Evolutionary conservation across 2,113 vertebrate species (phyloP), one percentile per base, ranked within the genome.

Genomic region (Orycteropus afer): DNA sequence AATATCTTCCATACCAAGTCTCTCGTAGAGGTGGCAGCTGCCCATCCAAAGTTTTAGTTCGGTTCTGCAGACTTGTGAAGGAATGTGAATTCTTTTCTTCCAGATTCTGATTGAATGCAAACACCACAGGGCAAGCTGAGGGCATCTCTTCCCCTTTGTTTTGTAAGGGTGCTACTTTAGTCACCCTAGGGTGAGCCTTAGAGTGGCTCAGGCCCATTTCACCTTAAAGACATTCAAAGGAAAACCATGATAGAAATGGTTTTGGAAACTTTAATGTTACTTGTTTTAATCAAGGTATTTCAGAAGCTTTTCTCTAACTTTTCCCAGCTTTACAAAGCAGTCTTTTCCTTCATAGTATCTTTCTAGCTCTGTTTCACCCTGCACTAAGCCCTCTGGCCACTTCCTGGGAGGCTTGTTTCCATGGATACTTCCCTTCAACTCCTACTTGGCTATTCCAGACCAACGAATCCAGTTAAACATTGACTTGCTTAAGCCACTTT

Each of bases 391-490:
- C 42, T 88, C 87, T 86, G 93, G 71, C 29, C 13, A 85, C 89
- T 89, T 74, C 87, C 88, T 45, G 81, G 87, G 78, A 88, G 84
- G 57, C 42, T 53, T 69, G 96, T 98, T 96, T 91, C 97, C 93
- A 97, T 96, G 1, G 86, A 51, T 18, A 80, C 81, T 37, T 92
- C 37, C 77, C 20, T 79, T 40, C 53, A 0, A 4, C 91, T 88
- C 92, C 88, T 84, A 78, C 92, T 83, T 20, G 55, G 84, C 25
- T 0, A 84, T 89, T 92, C 95, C 95, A 93, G 95, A 94, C 83
- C 65, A 93, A 96, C 90, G 71, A 95, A 86, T 90, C 49, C 86
- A 37, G 98, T 99, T 99, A 98, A 98, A 98, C 96, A 99, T 99
- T 98, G 97, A 98, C 98, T 4, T 1, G 53, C 29, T 74, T 93